phyloP scores from a whole-genome alignment of 2,888 invertebrate species.

The Labia minor region DNA sequence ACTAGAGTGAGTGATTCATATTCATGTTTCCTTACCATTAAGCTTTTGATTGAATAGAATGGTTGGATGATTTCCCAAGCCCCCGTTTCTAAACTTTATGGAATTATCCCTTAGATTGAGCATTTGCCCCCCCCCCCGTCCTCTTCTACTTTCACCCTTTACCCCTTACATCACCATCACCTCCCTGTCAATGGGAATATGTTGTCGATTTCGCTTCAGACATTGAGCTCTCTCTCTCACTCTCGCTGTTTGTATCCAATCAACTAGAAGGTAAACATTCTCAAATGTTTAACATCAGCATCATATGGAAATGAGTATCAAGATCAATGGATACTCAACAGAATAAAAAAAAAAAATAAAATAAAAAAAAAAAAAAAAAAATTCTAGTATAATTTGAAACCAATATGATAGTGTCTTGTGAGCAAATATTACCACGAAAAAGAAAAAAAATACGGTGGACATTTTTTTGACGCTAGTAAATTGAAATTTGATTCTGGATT shows the following conservation, averaged over 20 bases:
- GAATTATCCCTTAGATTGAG: conserved; percentile 5
- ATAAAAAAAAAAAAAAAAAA: no score
- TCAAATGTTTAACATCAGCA: not conserved
- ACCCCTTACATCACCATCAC: no score
- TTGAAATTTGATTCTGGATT: not conserved
- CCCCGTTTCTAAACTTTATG: not conserved
- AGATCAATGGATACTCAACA: no score
- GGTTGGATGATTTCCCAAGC: not conserved
- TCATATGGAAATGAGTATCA: no score
- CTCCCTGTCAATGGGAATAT: not conserved
- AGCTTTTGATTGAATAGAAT: conserved; percentile 8
- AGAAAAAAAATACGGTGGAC: no score
- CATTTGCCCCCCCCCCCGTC: not conserved
- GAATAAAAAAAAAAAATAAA: no score
- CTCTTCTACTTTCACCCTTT: no score
- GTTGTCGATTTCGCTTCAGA: not conserved
- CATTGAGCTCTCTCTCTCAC: no score
- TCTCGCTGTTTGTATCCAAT: not conserved
- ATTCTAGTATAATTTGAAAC: no score
- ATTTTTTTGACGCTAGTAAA: not conserved
- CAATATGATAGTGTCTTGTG: no score
- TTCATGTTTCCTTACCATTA: conserved; percentile 7
- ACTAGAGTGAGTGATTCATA: not conserved
- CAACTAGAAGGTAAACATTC: not conserved
- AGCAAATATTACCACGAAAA: no score